Base-by-base conservation (phyloP, 2,888 invertebrate genomes). In the Chelonus formosanus region DNA sequence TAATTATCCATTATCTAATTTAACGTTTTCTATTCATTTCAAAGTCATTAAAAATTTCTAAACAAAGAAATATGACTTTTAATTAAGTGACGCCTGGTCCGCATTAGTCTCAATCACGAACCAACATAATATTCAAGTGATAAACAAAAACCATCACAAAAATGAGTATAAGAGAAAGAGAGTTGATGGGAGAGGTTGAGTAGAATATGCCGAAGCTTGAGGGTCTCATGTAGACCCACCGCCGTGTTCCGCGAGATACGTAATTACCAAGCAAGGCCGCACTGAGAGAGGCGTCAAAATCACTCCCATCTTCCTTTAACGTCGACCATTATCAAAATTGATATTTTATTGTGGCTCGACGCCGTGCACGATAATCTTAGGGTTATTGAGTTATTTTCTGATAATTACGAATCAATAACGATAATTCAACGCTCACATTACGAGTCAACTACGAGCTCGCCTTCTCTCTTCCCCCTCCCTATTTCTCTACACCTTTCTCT, bases 171-270 rank as follows among this genome's bases (percentile, higher is more conserved):
- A 43, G 57, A 55, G 45, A 58, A 50, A 47, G 43, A 52, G 47
- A 10, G 47, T 36, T 31, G 48, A 43, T 62, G 35, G 47, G 65
- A 36, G 65, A 50, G 52, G 43, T 20, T n/a, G 53, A 54, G 54
- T 45, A 52, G 55, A 53, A 63, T 53, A 63, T 62, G 57, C 60
- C 54, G 62, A 57, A 31, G 43, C 44, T 57, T 10, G 47, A 48
- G 47, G 44, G 64, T 52, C 35, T 50, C 40, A 50, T 45, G 56
- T 48, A 71, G 81, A 84, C 83, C 82, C 81, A 82, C 84, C 83
- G 81, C 83, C 78, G 83, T 78, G 83, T 82, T 82, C 78, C 78
- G 80, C 81, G 45, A 83, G 81, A 74, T 76, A 77, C 76, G 76
- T 81, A 82, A 82, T 82, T 82, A 83, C 74, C 74, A 72, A 74